Evolutionary conservation across 2,888 invertebrate species (phyloP).

Genomic region (Epicampocera succincta): DNA sequence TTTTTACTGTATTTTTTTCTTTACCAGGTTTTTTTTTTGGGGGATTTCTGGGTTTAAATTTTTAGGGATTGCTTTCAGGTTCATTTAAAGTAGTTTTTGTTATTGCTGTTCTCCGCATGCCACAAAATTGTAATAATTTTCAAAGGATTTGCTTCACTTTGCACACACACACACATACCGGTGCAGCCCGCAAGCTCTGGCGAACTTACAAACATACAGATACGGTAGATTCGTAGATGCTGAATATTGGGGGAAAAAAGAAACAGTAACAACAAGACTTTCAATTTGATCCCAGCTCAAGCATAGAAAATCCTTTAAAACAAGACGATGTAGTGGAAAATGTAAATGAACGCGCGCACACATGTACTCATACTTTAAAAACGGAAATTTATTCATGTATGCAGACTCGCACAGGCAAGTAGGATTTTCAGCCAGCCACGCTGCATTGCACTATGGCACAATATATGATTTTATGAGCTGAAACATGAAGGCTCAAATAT

Average conservation of each 20-base stretch:
- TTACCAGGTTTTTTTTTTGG: conserved; percentile 10
- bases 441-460: neutral
- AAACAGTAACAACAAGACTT: conserved; percentile 27
- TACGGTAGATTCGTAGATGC: neutral
- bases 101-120: conserved; percentile 24
- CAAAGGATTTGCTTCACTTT: conserved; percentile 62
- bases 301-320: conserved; percentile 66
- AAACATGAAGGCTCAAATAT: no score
- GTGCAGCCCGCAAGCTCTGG: neutral
- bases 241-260: neutral
- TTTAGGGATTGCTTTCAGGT: neutral
- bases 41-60: conserved; percentile 4
- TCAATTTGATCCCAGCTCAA: conserved; percentile 57
- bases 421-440: neutral
- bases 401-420: neutral
- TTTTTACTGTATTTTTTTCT: conserved; percentile 9
- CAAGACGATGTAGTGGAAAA: conserved; percentile 31
- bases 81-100: conserved; percentile 44
- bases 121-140: conserved; percentile 64
- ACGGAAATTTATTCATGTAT: neutral
- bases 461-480: neutral
- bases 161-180: neutral
- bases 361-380: neutral
- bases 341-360: neutral
- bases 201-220: neutral